Evolutionary conservation across 1,140 invertebrate species (phyloP).

Genomic region (Agrypnia vestita): DNA sequence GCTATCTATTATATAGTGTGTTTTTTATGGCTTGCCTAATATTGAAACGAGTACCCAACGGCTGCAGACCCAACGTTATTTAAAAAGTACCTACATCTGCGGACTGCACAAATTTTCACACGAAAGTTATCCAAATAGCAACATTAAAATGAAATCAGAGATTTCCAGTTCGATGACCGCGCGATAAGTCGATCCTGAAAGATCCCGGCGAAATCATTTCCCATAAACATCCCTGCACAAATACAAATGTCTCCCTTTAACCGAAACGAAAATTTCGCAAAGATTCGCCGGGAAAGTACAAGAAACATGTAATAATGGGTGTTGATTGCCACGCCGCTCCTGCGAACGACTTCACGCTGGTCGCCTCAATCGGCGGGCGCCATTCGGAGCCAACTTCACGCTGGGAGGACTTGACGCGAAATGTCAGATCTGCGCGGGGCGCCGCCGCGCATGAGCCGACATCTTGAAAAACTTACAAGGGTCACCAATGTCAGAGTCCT

Average conservation of each 20-base stretch:
- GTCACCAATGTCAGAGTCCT: constrained; percentile 6
- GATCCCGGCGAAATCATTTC: constrained; percentile 6
- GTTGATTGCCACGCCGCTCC: background rate
- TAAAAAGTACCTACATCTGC: no score
- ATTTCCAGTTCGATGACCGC: background rate
- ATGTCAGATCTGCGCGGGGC: constrained; percentile 32
- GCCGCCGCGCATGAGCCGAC: constrained; percentile 11
- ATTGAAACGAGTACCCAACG: no score
- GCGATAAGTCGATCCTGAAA: background rate
- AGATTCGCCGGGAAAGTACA: background rate
- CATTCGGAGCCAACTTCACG: background rate
- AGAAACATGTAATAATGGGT: constrained; percentile 33
- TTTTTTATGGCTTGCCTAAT: no score
- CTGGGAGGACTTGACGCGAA: constrained; percentile 6
- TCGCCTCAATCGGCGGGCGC: constrained; percentile 5
- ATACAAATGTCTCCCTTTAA: constrained; percentile 10
- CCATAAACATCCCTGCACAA: constrained; percentile 12
- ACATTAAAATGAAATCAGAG: constrained; percentile 4
- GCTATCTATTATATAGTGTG: no score
- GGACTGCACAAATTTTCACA: background rate
- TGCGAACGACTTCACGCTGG: constrained; percentile 10
- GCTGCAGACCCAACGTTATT: no score
- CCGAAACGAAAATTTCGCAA: background rate
- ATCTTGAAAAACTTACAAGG: constrained; percentile 8
- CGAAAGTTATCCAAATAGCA: constrained; percentile 13